phyloP scores from a whole-genome alignment of 2,113 vertebrate genomes.

The Kryptolebias marmoratus region DNA sequence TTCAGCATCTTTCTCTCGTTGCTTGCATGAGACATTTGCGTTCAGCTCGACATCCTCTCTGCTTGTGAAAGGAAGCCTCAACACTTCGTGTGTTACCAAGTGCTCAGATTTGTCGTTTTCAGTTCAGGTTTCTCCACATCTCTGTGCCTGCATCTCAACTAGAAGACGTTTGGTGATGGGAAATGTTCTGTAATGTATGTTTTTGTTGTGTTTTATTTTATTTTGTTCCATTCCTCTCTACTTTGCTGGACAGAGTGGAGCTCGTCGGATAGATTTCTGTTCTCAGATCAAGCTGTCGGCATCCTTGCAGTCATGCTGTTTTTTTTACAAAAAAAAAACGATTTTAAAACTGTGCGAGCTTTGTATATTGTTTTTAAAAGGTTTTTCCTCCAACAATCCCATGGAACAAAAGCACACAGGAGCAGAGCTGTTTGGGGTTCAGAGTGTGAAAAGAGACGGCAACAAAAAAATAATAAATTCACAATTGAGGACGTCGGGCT shows the following conservation, averaged over 20 bases:
- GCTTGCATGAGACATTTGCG: neutral
- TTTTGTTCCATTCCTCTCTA: conserved; percentile 22
- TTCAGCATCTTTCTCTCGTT: neutral
- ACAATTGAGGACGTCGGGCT: neutral
- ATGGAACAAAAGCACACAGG: conserved; percentile 39
- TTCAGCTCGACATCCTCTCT: conserved; percentile 20
- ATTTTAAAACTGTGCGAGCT: neutral
- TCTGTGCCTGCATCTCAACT: conserved; percentile 43
- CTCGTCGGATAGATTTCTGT: neutral
- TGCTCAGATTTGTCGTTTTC: conserved; percentile 16
- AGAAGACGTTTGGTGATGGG: conserved; percentile 26
- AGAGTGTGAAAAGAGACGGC: conserved; percentile 1
- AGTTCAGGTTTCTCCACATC: conserved; percentile 13
- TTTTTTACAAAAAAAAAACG: neutral
- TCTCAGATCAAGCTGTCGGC: conserved; percentile 9
- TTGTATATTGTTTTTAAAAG: neutral
- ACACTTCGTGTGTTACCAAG: conserved; percentile 27
- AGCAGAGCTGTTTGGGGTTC: conserved; percentile 9
- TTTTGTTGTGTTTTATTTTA: neutral
- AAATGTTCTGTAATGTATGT: conserved; percentile 2
- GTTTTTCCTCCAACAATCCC: neutral
- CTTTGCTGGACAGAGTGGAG: conserved; percentile 72
- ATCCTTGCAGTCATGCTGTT: conserved; percentile 1
- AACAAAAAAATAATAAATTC: neutral
- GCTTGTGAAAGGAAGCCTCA: conserved; percentile 40